Evolutionary conservation across 2,888 invertebrate genomes (phyloP).

Genomic region (Melanophora roralis): DNA sequence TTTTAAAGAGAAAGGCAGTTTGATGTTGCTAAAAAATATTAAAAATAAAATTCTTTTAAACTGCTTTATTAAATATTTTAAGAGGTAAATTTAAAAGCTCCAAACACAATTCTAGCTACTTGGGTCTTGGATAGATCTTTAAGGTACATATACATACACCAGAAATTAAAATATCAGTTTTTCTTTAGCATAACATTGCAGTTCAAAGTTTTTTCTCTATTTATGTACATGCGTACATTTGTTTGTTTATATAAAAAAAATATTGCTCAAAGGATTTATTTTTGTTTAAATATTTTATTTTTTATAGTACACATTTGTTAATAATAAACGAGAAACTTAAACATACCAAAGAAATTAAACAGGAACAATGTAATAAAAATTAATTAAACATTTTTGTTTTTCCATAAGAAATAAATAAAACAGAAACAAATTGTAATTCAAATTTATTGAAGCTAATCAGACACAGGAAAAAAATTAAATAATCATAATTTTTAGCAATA

Average conservation of each 20-base stretch:
- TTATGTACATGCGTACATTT: too few relatives aligned
- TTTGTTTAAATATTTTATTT: background rate
- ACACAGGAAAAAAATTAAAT: background rate
- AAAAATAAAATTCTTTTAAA: too few relatives aligned
- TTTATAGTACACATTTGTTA: constrained; percentile 14
- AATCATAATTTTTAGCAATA: background rate
- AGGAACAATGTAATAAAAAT: constrained; percentile 53
- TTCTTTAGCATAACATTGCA: too few relatives aligned
- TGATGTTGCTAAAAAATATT: too few relatives aligned
- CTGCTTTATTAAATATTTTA: too few relatives aligned
- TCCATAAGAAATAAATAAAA: constrained; percentile 41
- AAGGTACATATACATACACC: too few relatives aligned
- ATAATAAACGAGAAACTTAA: constrained; percentile 11
- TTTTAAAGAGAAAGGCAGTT: too few relatives aligned
- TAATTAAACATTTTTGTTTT: constrained; percentile 36
- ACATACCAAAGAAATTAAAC: constrained; percentile 38
- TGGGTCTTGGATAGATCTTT: too few relatives aligned
- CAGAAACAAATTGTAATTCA: constrained; percentile 29
- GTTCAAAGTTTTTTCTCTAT: too few relatives aligned
- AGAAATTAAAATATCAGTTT: too few relatives aligned
- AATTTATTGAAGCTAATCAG: constrained; percentile 46
- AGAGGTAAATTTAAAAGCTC: too few relatives aligned
- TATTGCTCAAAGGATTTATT: constrained; percentile 43
- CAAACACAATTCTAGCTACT: too few relatives aligned
- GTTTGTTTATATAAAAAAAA: constrained; percentile 23